A percentile compares a stretch with the other conserved stretches of the same genome.
phyloP scores from a whole-genome alignment of 2,888 invertebrate genomes.

The Allacma fusca region DNA sequence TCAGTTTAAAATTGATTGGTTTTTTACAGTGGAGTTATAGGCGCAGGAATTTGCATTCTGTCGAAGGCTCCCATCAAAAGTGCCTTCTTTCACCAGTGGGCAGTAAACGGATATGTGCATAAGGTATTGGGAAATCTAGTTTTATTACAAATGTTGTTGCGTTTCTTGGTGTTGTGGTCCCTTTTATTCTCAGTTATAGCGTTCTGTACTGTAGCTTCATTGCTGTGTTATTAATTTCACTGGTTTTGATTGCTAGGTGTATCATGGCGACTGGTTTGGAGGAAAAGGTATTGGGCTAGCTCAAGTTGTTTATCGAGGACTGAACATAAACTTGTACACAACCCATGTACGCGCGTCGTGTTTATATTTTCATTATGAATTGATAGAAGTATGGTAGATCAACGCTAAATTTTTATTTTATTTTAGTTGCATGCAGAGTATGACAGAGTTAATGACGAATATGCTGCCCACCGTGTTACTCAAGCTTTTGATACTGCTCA shows the following conservation, averaged over 20 bases:
- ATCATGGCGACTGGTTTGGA: slow-evolving; percentile 99
- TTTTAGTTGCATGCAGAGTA: slow-evolving; percentile 93
- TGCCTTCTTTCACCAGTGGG: slow-evolving; percentile 90
- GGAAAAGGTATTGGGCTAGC: slow-evolving; percentile 93
- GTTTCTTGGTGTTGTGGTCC: neutral
- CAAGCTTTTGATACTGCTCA: slow-evolving; percentile 96
- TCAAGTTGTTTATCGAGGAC: slow-evolving; percentile 73
- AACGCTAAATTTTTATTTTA: slow-evolving; percentile 22
- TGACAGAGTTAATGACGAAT: slow-evolving; percentile 78
- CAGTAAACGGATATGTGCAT: slow-evolving; percentile 96
- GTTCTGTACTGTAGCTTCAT: neutral
- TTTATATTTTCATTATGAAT: neutral
- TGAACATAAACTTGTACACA: slow-evolving; percentile 83
- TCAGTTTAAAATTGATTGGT: neutral
- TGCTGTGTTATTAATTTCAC: slow-evolving; percentile 51
- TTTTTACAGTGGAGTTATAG: slow-evolving; percentile 82
- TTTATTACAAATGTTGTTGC: slow-evolving; percentile 19
- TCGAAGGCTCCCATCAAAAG: slow-evolving; percentile 84
- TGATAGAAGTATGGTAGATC: neutral
- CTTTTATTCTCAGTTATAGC: neutral
- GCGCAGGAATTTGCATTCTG: slow-evolving; percentile 88
- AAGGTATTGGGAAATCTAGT: slow-evolving; percentile 65
- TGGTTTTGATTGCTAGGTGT: slow-evolving; percentile 67
- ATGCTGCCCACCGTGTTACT: slow-evolving; percentile 87
- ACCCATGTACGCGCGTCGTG: slow-evolving; percentile 79